These are phyloP conservation scores for Serrognathus titanus DNA, from an alignment of 2,888 invertebrate genomes.

Conservation along the genomic window DNA sequence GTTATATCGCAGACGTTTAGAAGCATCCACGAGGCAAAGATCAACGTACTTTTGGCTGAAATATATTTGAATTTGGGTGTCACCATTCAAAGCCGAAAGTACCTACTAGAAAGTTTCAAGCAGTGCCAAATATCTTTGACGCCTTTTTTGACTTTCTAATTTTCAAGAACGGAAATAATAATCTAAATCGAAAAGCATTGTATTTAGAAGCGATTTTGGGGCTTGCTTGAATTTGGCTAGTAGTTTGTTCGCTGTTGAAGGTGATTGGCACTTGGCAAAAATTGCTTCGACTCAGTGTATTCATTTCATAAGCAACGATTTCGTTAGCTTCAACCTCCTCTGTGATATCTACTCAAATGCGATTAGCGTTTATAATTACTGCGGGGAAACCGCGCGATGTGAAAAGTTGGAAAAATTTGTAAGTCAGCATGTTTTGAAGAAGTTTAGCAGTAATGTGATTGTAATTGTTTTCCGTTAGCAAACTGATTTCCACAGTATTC, in stretches of 20 bases:
- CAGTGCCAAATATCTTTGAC: constrained; percentile 33
- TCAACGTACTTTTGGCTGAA: constrained; percentile 29
- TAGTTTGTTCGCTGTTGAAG: constrained; percentile 30
- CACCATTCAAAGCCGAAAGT: constrained; percentile 27
- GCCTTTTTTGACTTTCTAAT: constrained; percentile 9
- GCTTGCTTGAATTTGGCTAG: constrained; percentile 29
- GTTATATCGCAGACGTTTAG: constrained; percentile 17
- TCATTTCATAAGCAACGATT: constrained; percentile 45
- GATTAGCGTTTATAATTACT: constrained; percentile 50
- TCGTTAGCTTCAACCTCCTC: constrained; percentile 46
- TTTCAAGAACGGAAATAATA: constrained; percentile 4
- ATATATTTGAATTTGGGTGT: constrained; percentile 28
- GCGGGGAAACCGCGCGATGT: constrained; percentile 46
- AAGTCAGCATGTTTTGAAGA: constrained; percentile 28
- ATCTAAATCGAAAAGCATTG: constrained; percentile 11
- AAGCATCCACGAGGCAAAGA: constrained; percentile 28
- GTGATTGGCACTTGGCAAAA: constrained; percentile 33
- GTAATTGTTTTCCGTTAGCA: constrained; percentile 41
- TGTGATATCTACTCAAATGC: constrained; percentile 52
- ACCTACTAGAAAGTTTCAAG: constrained; percentile 30
- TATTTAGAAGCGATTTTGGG: constrained; percentile 26
- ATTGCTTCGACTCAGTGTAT: constrained; percentile 13
- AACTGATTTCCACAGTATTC: constrained; percentile 10
- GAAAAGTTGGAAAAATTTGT: constrained; percentile 42
- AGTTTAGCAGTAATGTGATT: constrained; percentile 42